Evolutionary conservation across 2,888 invertebrate genomes (phyloP), one percentile per base, ranked within the genome.

Genomic region (Cephus nigrinus): DNA sequence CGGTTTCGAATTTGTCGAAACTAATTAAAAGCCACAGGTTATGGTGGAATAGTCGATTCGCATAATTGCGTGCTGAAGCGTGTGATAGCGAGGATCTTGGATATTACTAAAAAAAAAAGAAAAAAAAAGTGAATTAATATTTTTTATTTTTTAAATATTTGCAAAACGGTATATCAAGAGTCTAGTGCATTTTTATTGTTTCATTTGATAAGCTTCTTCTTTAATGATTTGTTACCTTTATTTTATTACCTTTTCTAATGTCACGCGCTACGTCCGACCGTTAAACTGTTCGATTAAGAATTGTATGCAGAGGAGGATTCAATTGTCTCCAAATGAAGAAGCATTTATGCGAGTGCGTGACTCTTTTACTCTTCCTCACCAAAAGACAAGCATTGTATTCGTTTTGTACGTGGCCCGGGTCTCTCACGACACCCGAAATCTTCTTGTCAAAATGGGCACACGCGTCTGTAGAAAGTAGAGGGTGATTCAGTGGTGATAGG

Each of bases 1-100:
- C 80, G 84, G 84, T 87, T 87, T 83, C 87, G 85, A 87, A 85
- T 86, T 86, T 87, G 86, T 86, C 84, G 80, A 84, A 84, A 86
- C 86, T 86, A 86, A 86, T 86, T 84, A 86, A 86, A 86, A 84
- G 84, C 85, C 80, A 4, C 76, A 32, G 15, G 73, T 55, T 55
- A 55, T 9, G 23, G 55, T 23, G 55, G 2, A 55, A 55, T 5
- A 9, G 55, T 55, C 55, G 9, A 55, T 55, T 55, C 23, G 23
- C 23, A 9, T 23, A 9, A 55, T 55, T 55, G 55, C 9, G 23
- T 55, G 9, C 23, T 2, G 55, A 40, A 5, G 40, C 40, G 5
- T 40, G 1, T 5, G 55, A 55, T 55, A 9, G 30, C 30, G 73
- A 9, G 33, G 11, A 73, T 33, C 73, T 72, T 68, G 12, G 11